Percentiles rank a stretch among this genome's conserved stretches.
Evolutionary conservation across 2,113 vertebrate genomes (phyloP).

Genomic region (Silurus meridionalis): DNA sequence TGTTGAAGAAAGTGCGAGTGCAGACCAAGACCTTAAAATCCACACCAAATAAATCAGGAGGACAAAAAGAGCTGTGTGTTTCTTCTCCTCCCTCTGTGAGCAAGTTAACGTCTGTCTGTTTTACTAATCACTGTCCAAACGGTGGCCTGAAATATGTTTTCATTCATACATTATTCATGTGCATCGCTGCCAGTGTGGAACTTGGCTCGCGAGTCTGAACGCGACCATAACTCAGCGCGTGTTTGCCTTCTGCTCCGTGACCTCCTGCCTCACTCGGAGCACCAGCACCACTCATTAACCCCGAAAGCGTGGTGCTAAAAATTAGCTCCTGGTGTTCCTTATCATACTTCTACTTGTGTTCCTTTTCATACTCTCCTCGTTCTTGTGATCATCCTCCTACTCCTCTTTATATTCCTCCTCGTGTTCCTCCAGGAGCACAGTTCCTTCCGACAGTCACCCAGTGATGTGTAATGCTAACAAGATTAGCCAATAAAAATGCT

Average conservation of each 20-base stretch:
- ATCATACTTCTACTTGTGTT: too few relatives aligned
- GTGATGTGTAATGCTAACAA: too few relatives aligned
- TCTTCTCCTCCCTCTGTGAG: background rate
- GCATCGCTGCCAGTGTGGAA: constrained; percentile 46
- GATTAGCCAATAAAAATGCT: too few relatives aligned
- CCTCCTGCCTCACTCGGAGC: constrained; percentile 5
- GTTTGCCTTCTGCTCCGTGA: constrained; percentile 48
- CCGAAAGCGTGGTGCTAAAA: too few relatives aligned
- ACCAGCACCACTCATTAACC: too few relatives aligned
- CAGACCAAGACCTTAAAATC: constrained; percentile 1
- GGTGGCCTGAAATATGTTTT: constrained; percentile 48
- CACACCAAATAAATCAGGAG: constrained; percentile 29
- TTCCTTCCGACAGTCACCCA: too few relatives aligned
- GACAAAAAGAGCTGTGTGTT: background rate
- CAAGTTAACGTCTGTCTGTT: constrained; percentile 37
- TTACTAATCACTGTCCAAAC: constrained; percentile 54
- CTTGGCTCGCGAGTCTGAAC: constrained; percentile 50
- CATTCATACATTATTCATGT: constrained; percentile 51
- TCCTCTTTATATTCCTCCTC: too few relatives aligned
- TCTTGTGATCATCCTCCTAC: too few relatives aligned
- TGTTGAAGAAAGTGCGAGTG: background rate
- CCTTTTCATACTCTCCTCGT: too few relatives aligned
- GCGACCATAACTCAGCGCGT: constrained; percentile 48
- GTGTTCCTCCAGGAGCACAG: too few relatives aligned
- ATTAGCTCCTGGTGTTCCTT: too few relatives aligned